These are phyloP conservation scores for Drosophila yakuba DNA, from an alignment of 1,140 invertebrate species.

Conservation along the genomic window DNA sequence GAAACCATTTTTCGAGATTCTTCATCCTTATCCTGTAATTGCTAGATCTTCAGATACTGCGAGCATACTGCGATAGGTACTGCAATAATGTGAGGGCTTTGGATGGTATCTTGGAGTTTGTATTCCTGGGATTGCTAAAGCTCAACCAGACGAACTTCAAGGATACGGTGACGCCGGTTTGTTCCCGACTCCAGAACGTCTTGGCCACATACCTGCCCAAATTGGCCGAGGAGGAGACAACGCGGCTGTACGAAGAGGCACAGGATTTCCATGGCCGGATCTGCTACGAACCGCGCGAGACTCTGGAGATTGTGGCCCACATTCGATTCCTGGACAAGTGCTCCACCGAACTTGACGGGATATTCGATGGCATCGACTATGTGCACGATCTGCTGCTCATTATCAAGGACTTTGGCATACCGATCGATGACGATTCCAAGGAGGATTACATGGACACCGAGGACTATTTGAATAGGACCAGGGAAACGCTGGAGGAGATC, in stretches of 20 bases:
- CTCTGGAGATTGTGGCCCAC: slow-evolving; percentile 89
- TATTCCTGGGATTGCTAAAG: slow-evolving; percentile 89
- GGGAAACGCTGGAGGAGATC: slow-evolving; percentile 83
- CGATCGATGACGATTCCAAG: slow-evolving; percentile 87
- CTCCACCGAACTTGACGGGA: slow-evolving; percentile 86
- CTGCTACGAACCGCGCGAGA: slow-evolving; percentile 87
- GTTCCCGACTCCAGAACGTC: slow-evolving; percentile 88
- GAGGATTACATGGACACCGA: slow-evolving; percentile 87
- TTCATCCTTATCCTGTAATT: not conserved
- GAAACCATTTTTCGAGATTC: too few species aligned
- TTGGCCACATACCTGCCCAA: slow-evolving; percentile 86
- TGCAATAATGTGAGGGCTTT: slow-evolving; percentile 87
- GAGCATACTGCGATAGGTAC: slow-evolving; percentile 87
- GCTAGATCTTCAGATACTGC: slow-evolving; percentile 86
- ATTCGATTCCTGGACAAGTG: slow-evolving; percentile 89
- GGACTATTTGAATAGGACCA: slow-evolving; percentile 85
- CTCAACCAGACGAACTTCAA: slow-evolving; percentile 90
- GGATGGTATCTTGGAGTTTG: slow-evolving; percentile 87
- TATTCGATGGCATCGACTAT: slow-evolving; percentile 88
- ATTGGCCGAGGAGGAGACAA: slow-evolving; percentile 88
- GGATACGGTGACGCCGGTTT: slow-evolving; percentile 88
- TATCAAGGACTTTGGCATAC: slow-evolving; percentile 89
- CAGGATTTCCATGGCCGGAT: slow-evolving; percentile 87
- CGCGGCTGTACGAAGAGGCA: slow-evolving; percentile 86
- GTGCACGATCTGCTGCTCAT: slow-evolving; percentile 90